Evolutionary conservation across 2,888 invertebrate species (phyloP).

Genomic region (Ichneumoninae sp.): DNA sequence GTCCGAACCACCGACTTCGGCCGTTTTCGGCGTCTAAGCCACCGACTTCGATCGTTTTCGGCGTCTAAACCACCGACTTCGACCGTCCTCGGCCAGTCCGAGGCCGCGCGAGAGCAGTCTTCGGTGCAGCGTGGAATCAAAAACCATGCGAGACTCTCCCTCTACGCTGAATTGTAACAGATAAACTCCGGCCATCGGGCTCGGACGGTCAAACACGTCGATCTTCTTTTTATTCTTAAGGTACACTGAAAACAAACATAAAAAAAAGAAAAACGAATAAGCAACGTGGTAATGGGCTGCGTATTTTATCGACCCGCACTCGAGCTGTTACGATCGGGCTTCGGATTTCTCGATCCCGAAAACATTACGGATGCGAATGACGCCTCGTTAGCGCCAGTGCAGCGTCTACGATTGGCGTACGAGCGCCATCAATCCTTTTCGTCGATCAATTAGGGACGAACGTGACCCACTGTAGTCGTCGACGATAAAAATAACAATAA

Average conservation of each 20-base stretch:
- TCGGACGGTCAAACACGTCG: constrained; percentile 1
- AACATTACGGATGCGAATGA: constrained; percentile 36
- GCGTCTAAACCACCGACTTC: constrained; percentile 23
- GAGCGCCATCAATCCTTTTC: neutral
- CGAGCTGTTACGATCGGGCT: constrained; percentile 33
- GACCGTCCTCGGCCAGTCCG: neutral
- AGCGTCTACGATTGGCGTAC: neutral
- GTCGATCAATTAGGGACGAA: constrained; percentile 4
- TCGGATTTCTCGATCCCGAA: constrained; percentile 17
- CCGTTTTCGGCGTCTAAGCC: neutral
- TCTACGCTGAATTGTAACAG: constrained; percentile 10
- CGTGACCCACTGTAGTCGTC: neutral
- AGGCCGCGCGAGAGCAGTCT: neutral
- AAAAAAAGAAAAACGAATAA: neutral
- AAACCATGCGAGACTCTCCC: constrained; percentile 26
- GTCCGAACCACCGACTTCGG: constrained; percentile 9
- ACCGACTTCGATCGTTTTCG: neutral
- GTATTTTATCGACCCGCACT: constrained; percentile 8
- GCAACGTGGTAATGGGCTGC: constrained; percentile 29
- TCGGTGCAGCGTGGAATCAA: neutral
- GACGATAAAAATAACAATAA: constrained; percentile 21
- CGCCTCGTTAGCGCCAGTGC: neutral
- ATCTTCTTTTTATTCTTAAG: neutral
- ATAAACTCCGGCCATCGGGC: constrained; percentile 22
- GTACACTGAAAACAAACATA: neutral